Evolutionary conservation across 92 coral and sea anemone genomes (phyloP).

Genomic region (Phenganax marumi): DNA sequence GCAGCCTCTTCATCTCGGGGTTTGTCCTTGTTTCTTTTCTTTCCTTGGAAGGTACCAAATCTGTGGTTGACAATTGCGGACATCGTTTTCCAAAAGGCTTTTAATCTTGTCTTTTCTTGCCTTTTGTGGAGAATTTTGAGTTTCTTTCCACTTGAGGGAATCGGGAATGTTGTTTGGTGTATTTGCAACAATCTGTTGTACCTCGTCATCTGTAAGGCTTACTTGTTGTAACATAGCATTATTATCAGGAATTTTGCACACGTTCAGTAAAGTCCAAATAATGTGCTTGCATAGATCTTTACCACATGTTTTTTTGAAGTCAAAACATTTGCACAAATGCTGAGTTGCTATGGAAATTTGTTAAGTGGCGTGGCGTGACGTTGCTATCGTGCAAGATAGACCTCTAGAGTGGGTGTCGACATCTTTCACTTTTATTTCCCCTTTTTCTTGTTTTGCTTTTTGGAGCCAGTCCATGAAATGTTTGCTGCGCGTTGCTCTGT

Average conservation of each 20-base stretch:
- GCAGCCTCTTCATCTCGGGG: slow-evolving; percentile 31
- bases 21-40: slow-evolving; percentile 23
- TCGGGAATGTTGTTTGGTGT: slow-evolving; percentile 26
- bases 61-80: slow-evolving; percentile 8
- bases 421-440: neutral
- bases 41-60: slow-evolving; percentile 18
- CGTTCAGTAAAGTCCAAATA: slow-evolving; percentile 7
- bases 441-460: slow-evolving; percentile 19
- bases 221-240: slow-evolving; percentile 5
- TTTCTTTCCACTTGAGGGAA: neutral
- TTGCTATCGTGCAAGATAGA: neutral
- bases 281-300: slow-evolving; percentile 13
- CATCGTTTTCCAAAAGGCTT: slow-evolving; percentile 15
- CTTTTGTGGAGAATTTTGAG: slow-evolving; percentile 10
- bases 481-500: slow-evolving; percentile 20
- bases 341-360: neutral
- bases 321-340: slow-evolving; percentile 7
- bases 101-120: slow-evolving; percentile 11
- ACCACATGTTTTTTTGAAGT: neutral
- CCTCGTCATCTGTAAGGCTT: slow-evolving; percentile 1
- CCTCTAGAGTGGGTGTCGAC: neutral
- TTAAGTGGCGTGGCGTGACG: neutral
- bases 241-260: slow-evolving; percentile 4
- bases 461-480: neutral
- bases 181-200: slow-evolving; percentile 28